Percentiles rank a stretch among this genome's conserved stretches.
Conservation (phyloP, 2,797 vertebrate genomes). For the Megaceryle alcyon region DNA sequence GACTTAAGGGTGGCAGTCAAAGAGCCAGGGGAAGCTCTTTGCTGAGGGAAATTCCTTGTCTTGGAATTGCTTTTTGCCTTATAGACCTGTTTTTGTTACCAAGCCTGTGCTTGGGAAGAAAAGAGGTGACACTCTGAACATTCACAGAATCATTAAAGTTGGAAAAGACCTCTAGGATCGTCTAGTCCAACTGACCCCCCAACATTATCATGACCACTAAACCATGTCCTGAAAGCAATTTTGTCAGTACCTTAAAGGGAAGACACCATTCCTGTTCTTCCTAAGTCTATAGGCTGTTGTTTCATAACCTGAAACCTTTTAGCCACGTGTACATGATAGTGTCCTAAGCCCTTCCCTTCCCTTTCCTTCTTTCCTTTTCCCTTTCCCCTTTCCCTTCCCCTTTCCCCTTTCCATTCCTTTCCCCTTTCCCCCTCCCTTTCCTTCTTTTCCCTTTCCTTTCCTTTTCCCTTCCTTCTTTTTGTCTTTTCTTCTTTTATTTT, state of each 20-base stretch:
- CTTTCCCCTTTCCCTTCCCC: no score
- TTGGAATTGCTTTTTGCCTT: background rate
- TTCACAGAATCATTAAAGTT: no score
- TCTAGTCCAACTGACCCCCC: no score
- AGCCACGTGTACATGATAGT: background rate
- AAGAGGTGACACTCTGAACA: background rate
- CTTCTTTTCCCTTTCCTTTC: no score
- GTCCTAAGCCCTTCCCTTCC: background rate
- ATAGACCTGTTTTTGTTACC: background rate
- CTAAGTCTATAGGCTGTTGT: rapidly evolving
- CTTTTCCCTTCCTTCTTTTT: no score
- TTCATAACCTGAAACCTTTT: background rate
- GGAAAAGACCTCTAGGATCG: no score
- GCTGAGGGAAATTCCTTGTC: background rate
- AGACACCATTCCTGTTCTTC: background rate
- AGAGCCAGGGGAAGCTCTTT: background rate
- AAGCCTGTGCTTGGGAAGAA: background rate
- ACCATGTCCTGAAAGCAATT: background rate
- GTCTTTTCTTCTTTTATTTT: no score
- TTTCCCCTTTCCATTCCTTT: no score
- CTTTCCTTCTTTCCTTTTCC: background rate
- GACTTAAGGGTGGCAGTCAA: background rate
- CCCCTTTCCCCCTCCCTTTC: no score
- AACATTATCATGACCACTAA: no score
- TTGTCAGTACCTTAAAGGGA: background rate